These are phyloP conservation scores for Oscheius sp. DNA, from an alignment of 2,888 invertebrate species.

Conservation along the genomic window DNA sequence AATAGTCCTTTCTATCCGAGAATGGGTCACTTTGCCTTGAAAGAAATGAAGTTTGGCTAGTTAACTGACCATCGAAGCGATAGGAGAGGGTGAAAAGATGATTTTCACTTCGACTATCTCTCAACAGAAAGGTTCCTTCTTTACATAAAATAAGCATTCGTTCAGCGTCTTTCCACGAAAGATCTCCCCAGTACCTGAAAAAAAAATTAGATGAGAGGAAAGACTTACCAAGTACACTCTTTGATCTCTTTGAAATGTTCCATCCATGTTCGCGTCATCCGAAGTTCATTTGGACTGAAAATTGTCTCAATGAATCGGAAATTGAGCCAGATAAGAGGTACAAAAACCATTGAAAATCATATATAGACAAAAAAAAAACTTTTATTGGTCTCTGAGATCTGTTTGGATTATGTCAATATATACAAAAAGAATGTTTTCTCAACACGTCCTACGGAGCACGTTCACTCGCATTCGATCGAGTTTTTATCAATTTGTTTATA, in stretches of 20 bases:
- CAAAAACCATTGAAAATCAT: not conserved
- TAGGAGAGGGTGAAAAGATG: slow-evolving; percentile 48
- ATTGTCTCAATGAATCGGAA: not conserved
- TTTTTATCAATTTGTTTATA: not conserved
- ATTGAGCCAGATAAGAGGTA: not conserved
- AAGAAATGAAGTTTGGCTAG: not conserved
- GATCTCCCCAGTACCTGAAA: slow-evolving; percentile 86
- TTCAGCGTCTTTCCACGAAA: slow-evolving; percentile 80
- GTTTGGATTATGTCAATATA: not conserved
- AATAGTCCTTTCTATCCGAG: not conserved
- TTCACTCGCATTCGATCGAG: slow-evolving; percentile 22
- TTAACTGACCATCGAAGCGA: slow-evolving; percentile 32
- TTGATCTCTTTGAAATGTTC: slow-evolving; percentile 19
- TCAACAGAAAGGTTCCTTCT: slow-evolving; percentile 58
- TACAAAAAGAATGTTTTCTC: not conserved
- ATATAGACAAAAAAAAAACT: not conserved
- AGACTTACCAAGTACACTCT: slow-evolving; percentile 26
- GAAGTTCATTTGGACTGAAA: not conserved
- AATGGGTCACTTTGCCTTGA: slow-evolving; percentile 10
- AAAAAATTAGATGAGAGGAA: slow-evolving; percentile 49
- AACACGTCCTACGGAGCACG: not conserved
- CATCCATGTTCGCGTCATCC: slow-evolving; percentile 17
- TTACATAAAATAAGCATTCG: slow-evolving; percentile 48
- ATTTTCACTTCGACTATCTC: slow-evolving; percentile 54
- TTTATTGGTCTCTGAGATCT: not conserved